These are phyloP conservation scores for Drosophila engyochracea DNA, from an alignment of 2,888 invertebrate genomes.

Conservation along the genomic window DNA sequence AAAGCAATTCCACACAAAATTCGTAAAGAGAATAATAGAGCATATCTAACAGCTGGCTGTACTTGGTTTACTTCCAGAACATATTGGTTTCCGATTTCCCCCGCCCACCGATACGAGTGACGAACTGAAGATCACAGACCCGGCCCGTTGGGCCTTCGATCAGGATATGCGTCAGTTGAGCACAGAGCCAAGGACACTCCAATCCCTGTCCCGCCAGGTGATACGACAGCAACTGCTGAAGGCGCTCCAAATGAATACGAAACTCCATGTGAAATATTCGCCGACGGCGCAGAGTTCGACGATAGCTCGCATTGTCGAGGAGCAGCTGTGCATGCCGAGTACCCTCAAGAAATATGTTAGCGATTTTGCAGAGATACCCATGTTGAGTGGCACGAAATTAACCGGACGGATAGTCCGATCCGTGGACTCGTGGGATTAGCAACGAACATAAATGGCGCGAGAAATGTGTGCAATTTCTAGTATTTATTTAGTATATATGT, in stretches of 20 bases:
- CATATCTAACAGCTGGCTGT: neutral
- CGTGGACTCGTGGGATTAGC: conserved; percentile 58
- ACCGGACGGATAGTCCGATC: conserved; percentile 16
- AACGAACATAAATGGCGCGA: conserved; percentile 3
- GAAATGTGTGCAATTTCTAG: conserved; percentile 34
- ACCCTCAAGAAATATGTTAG: conserved; percentile 79
- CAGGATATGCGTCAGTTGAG: conserved; percentile 57
- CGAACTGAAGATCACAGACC: conserved; percentile 1
- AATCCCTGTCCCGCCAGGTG: conserved; percentile 79
- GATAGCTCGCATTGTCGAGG: conserved; percentile 76
- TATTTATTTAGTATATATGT: conserved; percentile 45
- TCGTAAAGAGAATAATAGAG: too few species aligned
- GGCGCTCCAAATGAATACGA: conserved; percentile 60
- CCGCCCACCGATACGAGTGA: conserved; percentile 12
- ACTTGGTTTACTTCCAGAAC: conserved; percentile 58
- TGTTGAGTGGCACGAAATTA: conserved; percentile 43
- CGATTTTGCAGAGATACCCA: conserved; percentile 82
- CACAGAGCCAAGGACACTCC: conserved; percentile 77
- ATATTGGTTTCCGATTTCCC: conserved; percentile 80
- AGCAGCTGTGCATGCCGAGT: conserved; percentile 77
- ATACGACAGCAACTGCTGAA: conserved; percentile 76
- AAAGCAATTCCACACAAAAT: too few species aligned
- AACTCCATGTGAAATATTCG: conserved; percentile 58
- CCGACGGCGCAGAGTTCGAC: conserved; percentile 79
- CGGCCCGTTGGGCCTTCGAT: conserved; percentile 48